Evolutionary conservation across 2,888 invertebrate species (phyloP).

Genomic region (Polyommatus icarus): DNA sequence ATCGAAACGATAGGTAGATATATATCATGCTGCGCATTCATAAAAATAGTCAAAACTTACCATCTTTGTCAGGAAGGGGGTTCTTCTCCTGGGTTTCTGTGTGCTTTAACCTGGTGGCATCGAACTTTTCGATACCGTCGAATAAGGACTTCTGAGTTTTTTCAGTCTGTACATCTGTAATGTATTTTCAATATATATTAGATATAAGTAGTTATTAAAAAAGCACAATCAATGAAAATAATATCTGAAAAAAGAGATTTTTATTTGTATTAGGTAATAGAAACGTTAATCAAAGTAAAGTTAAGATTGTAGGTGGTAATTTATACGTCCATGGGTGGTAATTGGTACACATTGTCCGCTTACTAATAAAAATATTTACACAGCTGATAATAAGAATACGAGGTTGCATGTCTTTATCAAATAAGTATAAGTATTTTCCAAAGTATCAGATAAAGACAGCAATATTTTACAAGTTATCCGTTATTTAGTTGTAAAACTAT

Average conservation of each 20-base stretch:
- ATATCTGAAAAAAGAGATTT: not conserved
- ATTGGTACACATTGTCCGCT: not conserved
- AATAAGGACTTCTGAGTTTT: constrained; percentile 91
- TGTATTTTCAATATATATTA: constrained; percentile 44
- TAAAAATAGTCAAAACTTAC: constrained; percentile 69
- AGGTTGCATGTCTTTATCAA: not conserved
- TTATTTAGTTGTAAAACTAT: not conserved
- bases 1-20: no score
- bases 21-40: constrained; percentile 9
- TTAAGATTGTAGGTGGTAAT: not conserved
- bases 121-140: constrained; percentile 92
- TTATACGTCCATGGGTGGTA: not conserved
- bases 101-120: constrained; percentile 91
- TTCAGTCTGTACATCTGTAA: constrained; percentile 92
- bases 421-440: not conserved
- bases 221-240: no score
- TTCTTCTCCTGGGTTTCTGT: constrained; percentile 96
- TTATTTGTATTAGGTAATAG: not conserved
- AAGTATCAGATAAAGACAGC: not conserved
- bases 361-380: not conserved
- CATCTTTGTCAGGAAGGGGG: constrained; percentile 95
- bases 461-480: no score
- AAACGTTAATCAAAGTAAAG: not conserved
- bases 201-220: not conserved
- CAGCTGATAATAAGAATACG: not conserved